Base-by-base conservation (phyloP, 2,888 invertebrate species). In the Maniola hyperantus region DNA sequence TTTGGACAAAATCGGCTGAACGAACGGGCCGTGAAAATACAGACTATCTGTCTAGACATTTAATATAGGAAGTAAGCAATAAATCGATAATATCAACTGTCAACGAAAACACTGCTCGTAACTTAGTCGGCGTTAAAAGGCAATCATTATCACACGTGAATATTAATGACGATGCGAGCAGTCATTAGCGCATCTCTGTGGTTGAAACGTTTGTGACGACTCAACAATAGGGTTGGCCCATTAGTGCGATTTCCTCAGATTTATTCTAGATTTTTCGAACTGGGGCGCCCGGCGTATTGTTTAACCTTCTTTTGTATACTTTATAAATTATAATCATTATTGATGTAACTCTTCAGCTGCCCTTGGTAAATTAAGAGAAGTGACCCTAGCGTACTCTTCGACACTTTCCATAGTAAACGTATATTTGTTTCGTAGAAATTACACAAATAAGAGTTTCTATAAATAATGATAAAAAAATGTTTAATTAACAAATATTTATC, bases 111-210 rank as follows among this genome's bases (percentile, higher is more conserved):
- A n/a, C 36, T 11, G 10, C 11, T 11, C 10, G 11, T 39, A 39
- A 48, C 44, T 44, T n/a, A 53, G 50, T 34, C 34, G 50, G 39
- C 8, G 57, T 57, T 57, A 57, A 63, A 58, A 58, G 4, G 39
- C 50, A 51, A 64, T 57, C 50, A 57, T 51, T 51, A 58, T 15
- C 39, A 50, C 26, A 36, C 6, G 5, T 51, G 33, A 33, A 11
- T 58, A 42, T 58, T 51, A 59, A 57, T 55, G 48, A 65, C 10
- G 50, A 50, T 36, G 33, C 42, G 44, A 6, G 42, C 53, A 51
- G 51, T 58, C 48, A 39, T 57, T 55, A 54, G 15, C 20, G 48
- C 36, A 50, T 58, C 50, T 58, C n/a, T 15, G 34, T 18, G 11
- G 33, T 50, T 54, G 42, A 33, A 42, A 42, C 20, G 42, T 48